Evolutionary conservation across 2,888 invertebrate genomes (phyloP), one percentile per base, ranked within the genome.

Genomic region (Desoria tigrina): DNA sequence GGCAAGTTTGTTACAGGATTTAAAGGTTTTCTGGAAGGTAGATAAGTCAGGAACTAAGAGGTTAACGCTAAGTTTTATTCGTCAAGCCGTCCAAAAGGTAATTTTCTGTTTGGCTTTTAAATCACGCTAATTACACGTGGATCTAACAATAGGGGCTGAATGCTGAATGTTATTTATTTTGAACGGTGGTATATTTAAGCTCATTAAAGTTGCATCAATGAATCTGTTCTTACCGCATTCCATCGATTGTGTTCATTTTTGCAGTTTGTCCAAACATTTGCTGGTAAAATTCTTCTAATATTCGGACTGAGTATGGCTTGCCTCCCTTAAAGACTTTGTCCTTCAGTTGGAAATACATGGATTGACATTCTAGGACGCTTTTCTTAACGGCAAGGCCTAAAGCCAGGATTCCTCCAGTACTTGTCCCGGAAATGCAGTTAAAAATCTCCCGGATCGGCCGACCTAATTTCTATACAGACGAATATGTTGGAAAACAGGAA

Each of bases 341-440:
- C 80, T 99, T 99, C 83, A 99, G 86, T 55, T 92, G 87, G 77
- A 99, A 90, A 81, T 99, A 99, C 23, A 98, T 81, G 62, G 90
- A 88, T 79, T 94, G 90, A 77, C 92, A 90, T 77, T 97, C 94
- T 9, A 88, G 85, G 78, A 92, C 83, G 0, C 86, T 85, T 81
- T 90, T 92, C 1, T 91, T 91, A 37, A 55, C 64, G 0, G 92
- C 89, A 21, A 97, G 80, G 0, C 89, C 94, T 23, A 97, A 81
- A 0, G 94, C 92, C 39, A 97, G 80, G 65, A 98, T 94, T 0
- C 94, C 96, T 0, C 98, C 98, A 0, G 93, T 92, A 65, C 84
- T 84, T 1, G 88, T 91, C 0, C 90, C 98, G 0, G 94, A 92
- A 16, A 98, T 85, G 96, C 97, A 98, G 81, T 99, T 98, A 81